Percentiles rank a stretch among this genome's conserved stretches.
Evolutionary conservation across 2,888 invertebrate species (phyloP).

Genomic region (Sylvicola cinctus): DNA sequence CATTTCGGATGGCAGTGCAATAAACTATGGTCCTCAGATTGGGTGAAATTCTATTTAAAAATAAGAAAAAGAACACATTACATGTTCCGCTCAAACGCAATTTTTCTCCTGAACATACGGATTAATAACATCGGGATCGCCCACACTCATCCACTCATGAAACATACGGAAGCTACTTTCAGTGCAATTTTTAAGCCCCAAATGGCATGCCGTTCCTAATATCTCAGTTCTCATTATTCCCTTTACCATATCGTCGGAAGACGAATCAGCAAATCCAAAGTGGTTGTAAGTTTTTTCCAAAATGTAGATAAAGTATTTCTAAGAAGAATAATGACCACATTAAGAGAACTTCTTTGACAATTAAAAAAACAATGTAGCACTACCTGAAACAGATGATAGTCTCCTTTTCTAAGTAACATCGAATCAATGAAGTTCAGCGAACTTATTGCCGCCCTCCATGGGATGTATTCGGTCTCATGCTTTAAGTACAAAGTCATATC

Average conservation of each 20-base stretch:
- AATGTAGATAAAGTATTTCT: slow-evolving; percentile 49
- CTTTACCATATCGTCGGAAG: slow-evolving; percentile 39
- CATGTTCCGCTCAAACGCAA: neutral
- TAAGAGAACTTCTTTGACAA: too few relatives aligned
- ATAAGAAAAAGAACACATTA: neutral
- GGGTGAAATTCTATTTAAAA: slow-evolving; percentile 46
- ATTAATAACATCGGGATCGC: slow-evolving; percentile 48
- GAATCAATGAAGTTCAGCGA: slow-evolving; percentile 56
- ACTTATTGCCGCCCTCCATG: slow-evolving; percentile 67
- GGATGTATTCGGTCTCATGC: slow-evolving; percentile 65
- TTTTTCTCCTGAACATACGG: slow-evolving; percentile 33
- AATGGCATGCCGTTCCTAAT: slow-evolving; percentile 50
- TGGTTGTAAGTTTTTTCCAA: slow-evolving; percentile 43
- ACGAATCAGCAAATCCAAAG: slow-evolving; percentile 43
- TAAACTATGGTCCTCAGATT: slow-evolving; percentile 68
- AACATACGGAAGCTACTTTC: slow-evolving; percentile 50
- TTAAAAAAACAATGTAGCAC: too few relatives aligned
- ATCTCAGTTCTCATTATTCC: slow-evolving; percentile 52
- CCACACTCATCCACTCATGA: slow-evolving; percentile 53
- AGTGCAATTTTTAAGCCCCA: slow-evolving; percentile 54
- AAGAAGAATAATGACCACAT: too few relatives aligned
- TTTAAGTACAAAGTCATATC: slow-evolving; percentile 59
- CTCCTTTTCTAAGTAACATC: slow-evolving; percentile 55
- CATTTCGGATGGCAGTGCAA: slow-evolving; percentile 66
- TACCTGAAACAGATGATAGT: slow-evolving; percentile 46